Evolutionary conservation across 2,888 invertebrate genomes (phyloP).

Genomic region (Lycia hirtaria): DNA sequence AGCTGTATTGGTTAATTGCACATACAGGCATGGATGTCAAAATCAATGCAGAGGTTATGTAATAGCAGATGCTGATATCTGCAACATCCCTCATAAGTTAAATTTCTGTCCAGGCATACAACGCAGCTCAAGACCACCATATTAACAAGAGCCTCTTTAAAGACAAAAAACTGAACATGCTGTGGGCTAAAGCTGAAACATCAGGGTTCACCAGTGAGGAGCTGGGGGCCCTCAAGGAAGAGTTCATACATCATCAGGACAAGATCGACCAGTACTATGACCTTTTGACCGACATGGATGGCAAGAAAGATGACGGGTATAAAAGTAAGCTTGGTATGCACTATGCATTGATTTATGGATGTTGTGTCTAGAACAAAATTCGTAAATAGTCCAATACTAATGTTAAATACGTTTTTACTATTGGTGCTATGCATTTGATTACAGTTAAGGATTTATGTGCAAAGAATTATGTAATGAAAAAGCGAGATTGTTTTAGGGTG

Average conservation of each 20-base stretch:
- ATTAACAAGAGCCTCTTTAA: conserved; percentile 92
- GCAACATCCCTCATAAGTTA: not conserved
- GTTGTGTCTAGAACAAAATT: too few relatives aligned
- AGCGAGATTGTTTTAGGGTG: too few relatives aligned
- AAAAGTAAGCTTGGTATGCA: conserved; percentile 85
- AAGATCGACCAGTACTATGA: conserved; percentile 96
- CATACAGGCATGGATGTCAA: too few relatives aligned
- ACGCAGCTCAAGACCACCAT: conserved; percentile 83
- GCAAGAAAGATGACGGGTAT: conserved; percentile 85
- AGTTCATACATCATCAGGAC: conserved; percentile 96
- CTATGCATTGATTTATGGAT: too few relatives aligned
- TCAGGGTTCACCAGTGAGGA: conserved; percentile 95
- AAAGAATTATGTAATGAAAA: too few relatives aligned
- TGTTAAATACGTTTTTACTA: too few relatives aligned
- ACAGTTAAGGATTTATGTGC: too few relatives aligned
- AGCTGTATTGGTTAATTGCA: too few relatives aligned
- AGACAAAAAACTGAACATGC: conserved; percentile 94
- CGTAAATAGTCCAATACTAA: too few relatives aligned
- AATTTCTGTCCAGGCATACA: conserved; percentile 56
- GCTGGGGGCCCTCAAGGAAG: conserved; percentile 92
- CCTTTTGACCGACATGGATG: conserved; percentile 89
- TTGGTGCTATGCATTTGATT: too few relatives aligned
- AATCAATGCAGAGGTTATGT: too few relatives aligned
- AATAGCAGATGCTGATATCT: too few relatives aligned
- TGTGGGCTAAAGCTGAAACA: conserved; percentile 95